These are phyloP conservation scores for Dolomedes plantarius DNA, from an alignment of 2,888 invertebrate species.

Conservation along the genomic window DNA sequence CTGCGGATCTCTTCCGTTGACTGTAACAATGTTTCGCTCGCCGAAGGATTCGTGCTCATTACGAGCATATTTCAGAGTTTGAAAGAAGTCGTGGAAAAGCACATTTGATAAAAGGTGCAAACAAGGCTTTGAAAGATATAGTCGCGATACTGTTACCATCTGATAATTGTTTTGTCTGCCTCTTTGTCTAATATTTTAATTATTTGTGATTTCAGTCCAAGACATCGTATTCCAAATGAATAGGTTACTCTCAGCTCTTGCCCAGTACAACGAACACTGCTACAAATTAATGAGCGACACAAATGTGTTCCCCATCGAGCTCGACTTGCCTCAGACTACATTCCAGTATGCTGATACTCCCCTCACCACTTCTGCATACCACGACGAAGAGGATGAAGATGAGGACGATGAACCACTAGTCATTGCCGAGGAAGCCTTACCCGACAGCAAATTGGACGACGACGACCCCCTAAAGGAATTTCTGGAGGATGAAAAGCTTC, in stretches of 20 bases:
- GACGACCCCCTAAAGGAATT: slow-evolving; percentile 27
- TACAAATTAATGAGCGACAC: slow-evolving; percentile 85
- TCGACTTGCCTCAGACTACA: slow-evolving; percentile 92
- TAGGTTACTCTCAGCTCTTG: slow-evolving; percentile 89
- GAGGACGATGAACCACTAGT: slow-evolving; percentile 72
- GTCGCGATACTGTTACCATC: no score
- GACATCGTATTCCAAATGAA: slow-evolving; percentile 87
- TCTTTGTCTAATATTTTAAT: no score
- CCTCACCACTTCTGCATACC: slow-evolving; percentile 75
- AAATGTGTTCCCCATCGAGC: slow-evolving; percentile 95
- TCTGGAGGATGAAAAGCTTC: slow-evolving; percentile 20
- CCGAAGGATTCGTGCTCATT: no score
- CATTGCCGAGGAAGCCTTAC: slow-evolving; percentile 72
- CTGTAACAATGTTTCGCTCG: no score
- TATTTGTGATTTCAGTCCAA: slow-evolving; percentile 85
- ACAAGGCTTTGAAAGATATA: no score
- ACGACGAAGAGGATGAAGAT: slow-evolving; percentile 73
- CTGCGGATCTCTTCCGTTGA: no score
- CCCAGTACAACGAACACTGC: slow-evolving; percentile 85
- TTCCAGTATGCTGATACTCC: slow-evolving; percentile 83
- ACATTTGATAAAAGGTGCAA: no score
- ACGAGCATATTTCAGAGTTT: no score
- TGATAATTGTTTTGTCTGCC: no score
- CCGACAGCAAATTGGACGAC: slow-evolving; percentile 24
- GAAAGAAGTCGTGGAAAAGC: no score